phyloP scores from a whole-genome alignment of 2,797 vertebrate genomes.

The Graptemys geographica region DNA sequence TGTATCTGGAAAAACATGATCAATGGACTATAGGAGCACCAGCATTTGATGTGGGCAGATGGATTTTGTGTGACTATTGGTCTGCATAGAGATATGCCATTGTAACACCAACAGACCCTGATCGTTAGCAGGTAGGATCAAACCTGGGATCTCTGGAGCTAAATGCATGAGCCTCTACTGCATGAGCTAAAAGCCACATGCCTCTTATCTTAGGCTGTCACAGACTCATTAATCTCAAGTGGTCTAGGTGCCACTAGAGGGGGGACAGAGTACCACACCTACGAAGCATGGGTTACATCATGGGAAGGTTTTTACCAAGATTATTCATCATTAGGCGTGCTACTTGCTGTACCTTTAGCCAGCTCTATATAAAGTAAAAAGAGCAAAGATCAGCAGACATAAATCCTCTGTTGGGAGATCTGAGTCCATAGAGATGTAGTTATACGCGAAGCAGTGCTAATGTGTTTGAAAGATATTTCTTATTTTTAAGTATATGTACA shows the following conservation, averaged over 20 bases:
- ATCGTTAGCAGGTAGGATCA: too few species aligned
- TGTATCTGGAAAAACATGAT: neutral
- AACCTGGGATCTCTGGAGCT: too few species aligned
- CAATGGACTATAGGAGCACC: neutral
- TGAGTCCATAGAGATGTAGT: neutral
- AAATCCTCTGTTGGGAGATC: neutral
- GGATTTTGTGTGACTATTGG: neutral
- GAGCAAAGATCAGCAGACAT: neutral
- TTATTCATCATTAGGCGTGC: neutral
- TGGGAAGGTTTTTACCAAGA: neutral
- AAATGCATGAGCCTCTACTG: too few species aligned
- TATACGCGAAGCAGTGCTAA: neutral
- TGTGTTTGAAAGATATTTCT: neutral
- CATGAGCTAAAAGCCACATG: too few species aligned
- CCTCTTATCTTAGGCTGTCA: too few species aligned
- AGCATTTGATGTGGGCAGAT: neutral
- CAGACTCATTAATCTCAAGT: too few species aligned
- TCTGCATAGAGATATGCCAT: neutral
- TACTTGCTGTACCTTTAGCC: neutral
- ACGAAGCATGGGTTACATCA: too few species aligned
- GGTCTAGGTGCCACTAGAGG: too few species aligned
- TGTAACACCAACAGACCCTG: neutral
- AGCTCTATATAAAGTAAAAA: neutral
- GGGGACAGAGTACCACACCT: too few species aligned
- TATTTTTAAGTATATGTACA: neutral